Conservation (phyloP, 2,797 vertebrate genomes). For the Sphaeramia orbicularis region DNA sequence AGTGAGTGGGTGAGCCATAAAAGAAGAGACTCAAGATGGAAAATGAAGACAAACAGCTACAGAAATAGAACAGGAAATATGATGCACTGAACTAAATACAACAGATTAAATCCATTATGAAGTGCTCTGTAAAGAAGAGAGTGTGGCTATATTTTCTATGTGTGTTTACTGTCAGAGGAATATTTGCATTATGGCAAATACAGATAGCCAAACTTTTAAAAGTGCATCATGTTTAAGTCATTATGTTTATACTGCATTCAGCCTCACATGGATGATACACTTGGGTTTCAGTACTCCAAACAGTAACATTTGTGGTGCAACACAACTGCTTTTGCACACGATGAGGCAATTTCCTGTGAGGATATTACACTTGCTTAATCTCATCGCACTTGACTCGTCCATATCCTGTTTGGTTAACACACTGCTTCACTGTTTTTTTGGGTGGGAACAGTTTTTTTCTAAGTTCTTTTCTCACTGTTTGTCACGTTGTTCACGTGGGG, state of each 20-base stretch:
- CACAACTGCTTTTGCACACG: background rate
- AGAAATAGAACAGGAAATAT: background rate
- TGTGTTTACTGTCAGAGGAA: background rate
- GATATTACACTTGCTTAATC: conserved; percentile 55
- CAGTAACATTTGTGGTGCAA: conserved; percentile 10
- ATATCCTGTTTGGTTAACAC: conserved; percentile 40
- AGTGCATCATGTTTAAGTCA: too few species aligned
- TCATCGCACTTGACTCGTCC: conserved; percentile 8
- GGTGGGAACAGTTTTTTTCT: too few species aligned
- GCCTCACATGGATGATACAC: too few species aligned
- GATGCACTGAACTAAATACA: background rate
- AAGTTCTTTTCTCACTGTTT: too few species aligned
- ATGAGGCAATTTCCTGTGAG: conserved; percentile 67
- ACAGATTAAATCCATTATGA: background rate
- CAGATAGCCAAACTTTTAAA: background rate
- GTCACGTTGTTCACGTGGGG: too few species aligned
- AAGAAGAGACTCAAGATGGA: background rate
- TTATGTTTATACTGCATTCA: too few species aligned
- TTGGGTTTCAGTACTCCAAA: too few species aligned
- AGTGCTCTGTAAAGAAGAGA: background rate
- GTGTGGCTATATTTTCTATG: background rate
- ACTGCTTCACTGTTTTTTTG: background rate
- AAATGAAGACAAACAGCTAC: background rate
- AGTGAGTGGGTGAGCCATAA: background rate
- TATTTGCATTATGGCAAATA: background rate